Base-by-base conservation (phyloP, 2,113 vertebrate genomes). In the Amphilophus citrinellus region DNA sequence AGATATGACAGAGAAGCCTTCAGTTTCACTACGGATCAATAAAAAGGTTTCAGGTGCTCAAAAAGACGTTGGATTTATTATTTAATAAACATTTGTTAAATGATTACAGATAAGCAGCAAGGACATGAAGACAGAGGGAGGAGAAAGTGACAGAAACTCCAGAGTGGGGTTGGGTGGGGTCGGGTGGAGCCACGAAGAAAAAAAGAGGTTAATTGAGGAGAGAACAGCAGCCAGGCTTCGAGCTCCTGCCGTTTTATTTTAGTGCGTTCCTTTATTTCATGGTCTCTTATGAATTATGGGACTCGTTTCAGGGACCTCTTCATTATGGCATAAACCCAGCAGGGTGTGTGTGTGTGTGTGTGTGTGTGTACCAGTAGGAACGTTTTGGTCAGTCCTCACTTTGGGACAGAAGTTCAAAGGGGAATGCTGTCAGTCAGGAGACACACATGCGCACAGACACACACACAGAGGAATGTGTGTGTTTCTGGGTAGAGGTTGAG, bases 301-400 rank as follows among this genome's bases (percentile, higher is more conserved):
- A 37, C 61, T 91, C 71, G 88, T 92, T 93, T 93, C 88, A 89
- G 87, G 89, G 84, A 80, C 63, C 82, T 10, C 73, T 88, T 89
- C 80, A 61, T 77, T 62, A 59, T 81, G 66, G 66, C 57, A 76
- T 44, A 9, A 35, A 76, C 22, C 71, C 77, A 83, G 22, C 20
- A 13, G 0, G 30, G 5, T 50, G 47, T 50, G 47, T 50, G 47
- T 50, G 47, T 63, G 37, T 42, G 5, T 53, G 32, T 35, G 35
- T 7, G 35, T 35, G 35, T 35, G 30, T 30, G 30, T 30, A 30
- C 30, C 30, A 30, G 30, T 15, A 47, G 44, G 11, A 47, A 47
- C 44, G 13, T 47, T 47, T 47, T 14, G 27, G 27, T 27, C 27
- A 27, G 27, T 27, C 27, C 27, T 27, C 27, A 27, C 27, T 27